Conservation (phyloP, 2,888 invertebrate genomes). For the Zygaena filipendulae region DNA sequence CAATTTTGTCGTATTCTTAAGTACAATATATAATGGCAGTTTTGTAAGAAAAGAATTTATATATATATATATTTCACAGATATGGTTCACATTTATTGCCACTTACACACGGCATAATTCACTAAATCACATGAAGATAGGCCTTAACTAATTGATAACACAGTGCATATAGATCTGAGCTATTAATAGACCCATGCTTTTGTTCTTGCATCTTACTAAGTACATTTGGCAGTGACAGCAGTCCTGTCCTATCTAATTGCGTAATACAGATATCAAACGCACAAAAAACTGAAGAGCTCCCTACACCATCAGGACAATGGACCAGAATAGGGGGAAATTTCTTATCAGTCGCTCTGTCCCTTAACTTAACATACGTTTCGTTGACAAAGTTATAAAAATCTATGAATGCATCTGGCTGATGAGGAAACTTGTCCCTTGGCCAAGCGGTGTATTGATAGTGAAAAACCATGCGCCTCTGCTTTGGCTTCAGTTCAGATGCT, state of each 20-base stretch:
- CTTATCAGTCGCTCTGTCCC: too few relatives aligned
- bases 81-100: slow-evolving; percentile 4
- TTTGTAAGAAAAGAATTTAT: too few relatives aligned
- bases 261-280: too few relatives aligned
- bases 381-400: slow-evolving; percentile 4
- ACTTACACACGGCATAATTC: neutral
- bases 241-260: too few relatives aligned
- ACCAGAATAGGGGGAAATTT: too few relatives aligned
- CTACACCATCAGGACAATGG: too few relatives aligned
- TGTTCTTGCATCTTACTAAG: slow-evolving; percentile 5
- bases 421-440: too few relatives aligned
- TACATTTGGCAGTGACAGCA: slow-evolving; percentile 5
- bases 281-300: too few relatives aligned
- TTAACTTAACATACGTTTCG: slow-evolving; percentile 5
- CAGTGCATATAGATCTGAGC: slow-evolving; percentile 4
- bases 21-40: slow-evolving; percentile 2
- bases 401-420: too few relatives aligned
- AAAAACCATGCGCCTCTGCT: slow-evolving; percentile 5
- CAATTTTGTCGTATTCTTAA: slow-evolving; percentile 1
- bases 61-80: slow-evolving; percentile 4
- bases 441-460: slow-evolving; percentile 5
- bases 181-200: slow-evolving; percentile 5
- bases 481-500: slow-evolving; percentile 3
- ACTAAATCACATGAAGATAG: slow-evolving; percentile 4
- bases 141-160: slow-evolving; percentile 6